Evolutionary conservation across 2,113 vertebrate species (phyloP).

Genomic region (Melanostigma gelatinosum): DNA sequence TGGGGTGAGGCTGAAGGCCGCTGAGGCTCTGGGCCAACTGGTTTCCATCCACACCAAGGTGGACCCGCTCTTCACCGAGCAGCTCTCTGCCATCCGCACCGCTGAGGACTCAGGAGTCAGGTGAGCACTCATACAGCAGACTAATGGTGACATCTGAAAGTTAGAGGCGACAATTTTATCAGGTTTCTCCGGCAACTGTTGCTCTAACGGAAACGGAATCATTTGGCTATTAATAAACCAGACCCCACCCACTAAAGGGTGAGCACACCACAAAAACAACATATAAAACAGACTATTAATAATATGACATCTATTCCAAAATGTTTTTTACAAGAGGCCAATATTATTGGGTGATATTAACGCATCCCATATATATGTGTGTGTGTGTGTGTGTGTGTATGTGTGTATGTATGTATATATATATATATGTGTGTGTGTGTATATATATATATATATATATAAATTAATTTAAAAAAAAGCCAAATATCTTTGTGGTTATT

Average conservation of each 20-base stretch:
- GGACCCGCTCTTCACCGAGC: constrained; percentile 95
- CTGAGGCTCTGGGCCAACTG: constrained; percentile 93
- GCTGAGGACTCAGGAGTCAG: constrained; percentile 95
- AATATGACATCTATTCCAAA: background rate
- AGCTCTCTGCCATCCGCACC: constrained; percentile 90
- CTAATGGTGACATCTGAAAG: background rate
- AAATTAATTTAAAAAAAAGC: background rate
- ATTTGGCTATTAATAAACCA: background rate
- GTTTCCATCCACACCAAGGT: constrained; percentile 96
- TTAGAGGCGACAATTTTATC: background rate
- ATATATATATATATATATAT: no score
- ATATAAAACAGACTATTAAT: background rate
- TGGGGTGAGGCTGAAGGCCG: constrained; percentile 91
- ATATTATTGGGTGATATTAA: background rate
- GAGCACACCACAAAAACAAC: no score
- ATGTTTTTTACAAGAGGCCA: background rate
- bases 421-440: no score
- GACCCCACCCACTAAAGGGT: no score
- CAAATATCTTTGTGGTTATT: background rate
- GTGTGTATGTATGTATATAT: no score
- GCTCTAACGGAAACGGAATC: background rate
- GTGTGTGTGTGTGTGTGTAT: no score
- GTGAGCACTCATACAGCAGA: constrained; percentile 65
- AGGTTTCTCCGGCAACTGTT: background rate
- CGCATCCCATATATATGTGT: no score